phyloP scores from a whole-genome alignment of 2,113 vertebrate species.

The Ranitomeya variabilis region DNA sequence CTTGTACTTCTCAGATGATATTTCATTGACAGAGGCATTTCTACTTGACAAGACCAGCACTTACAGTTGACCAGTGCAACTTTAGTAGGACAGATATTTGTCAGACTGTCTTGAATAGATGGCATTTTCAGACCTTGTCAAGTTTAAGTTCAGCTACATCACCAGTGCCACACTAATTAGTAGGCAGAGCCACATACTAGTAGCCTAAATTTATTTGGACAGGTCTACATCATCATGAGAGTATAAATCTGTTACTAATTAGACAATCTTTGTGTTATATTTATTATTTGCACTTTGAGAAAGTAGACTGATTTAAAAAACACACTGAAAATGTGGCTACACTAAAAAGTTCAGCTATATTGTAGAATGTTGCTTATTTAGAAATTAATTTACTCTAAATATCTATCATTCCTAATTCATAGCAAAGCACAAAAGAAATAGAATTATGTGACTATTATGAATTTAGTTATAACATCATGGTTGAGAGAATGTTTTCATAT shows the following conservation, averaged over 20 bases:
- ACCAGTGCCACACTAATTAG: too few species aligned
- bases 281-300: not conserved
- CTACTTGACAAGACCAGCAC: too few species aligned
- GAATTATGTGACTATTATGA: not conserved
- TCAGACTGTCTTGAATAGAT: not conserved
- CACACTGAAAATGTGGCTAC: constrained; percentile 2
- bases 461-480: not conserved
- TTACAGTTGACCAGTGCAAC: too few species aligned
- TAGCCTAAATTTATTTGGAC: too few species aligned
- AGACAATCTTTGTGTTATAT: not conserved
- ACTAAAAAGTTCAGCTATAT: constrained; percentile 35
- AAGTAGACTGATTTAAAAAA: constrained; percentile 70
- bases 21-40: too few species aligned
- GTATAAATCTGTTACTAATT: not conserved
- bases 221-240: not conserved
- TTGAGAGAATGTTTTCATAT: not conserved
- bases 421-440: not conserved
- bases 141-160: not conserved
- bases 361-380: constrained; percentile 43
- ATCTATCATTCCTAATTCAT: not conserved
- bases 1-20: too few species aligned
- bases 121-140: not conserved
- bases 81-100: not conserved
- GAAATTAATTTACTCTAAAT: not conserved
- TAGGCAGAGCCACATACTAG: too few species aligned